Evolutionary conservation across 2,888 invertebrate species (phyloP).

Genomic region (Spisula subtruncata): DNA sequence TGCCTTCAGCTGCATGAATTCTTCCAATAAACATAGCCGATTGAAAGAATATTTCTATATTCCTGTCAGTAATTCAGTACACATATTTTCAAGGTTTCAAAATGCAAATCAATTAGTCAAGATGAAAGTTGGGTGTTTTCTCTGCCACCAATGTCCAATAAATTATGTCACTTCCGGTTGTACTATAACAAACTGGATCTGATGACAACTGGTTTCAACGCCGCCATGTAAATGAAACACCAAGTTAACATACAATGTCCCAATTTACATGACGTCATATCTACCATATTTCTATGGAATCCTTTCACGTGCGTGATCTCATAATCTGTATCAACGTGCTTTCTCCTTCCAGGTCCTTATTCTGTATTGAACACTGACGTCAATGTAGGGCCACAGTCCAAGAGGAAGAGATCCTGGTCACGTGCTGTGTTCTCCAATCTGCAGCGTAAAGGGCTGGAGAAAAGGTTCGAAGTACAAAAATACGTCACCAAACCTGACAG

Average conservation of each 20-base stretch:
- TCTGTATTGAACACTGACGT: conserved; percentile 82
- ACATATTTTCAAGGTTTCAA: no score
- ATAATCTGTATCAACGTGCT: background rate
- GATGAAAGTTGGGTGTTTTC: no score
- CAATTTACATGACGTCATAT: conserved; percentile 42
- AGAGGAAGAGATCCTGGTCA: conserved; percentile 97
- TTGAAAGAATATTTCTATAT: no score
- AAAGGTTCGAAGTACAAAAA: conserved; percentile 97
- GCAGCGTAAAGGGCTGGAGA: conserved; percentile 97
- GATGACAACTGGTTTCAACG: conserved; percentile 34
- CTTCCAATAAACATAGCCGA: no score
- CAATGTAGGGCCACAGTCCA: conserved; percentile 77
- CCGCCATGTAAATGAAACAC: conserved; percentile 39
- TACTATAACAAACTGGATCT: background rate
- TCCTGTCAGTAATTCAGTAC: no score
- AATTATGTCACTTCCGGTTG: no score
- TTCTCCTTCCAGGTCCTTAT: conserved; percentile 79
- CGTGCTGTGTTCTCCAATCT: conserved; percentile 97
- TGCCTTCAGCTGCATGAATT: no score
- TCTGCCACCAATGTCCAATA: no score
- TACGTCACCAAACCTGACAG: conserved; percentile 98
- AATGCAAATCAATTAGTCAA: no score
- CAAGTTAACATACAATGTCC: conserved; percentile 5
- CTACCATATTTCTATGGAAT: conserved; percentile 18
- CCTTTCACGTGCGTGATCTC: background rate